A percentile compares a stretch with the other conserved stretches of the same genome.
Evolutionary conservation across 2,113 vertebrate species (phyloP).

Genomic region (Tapirus terrestris): DNA sequence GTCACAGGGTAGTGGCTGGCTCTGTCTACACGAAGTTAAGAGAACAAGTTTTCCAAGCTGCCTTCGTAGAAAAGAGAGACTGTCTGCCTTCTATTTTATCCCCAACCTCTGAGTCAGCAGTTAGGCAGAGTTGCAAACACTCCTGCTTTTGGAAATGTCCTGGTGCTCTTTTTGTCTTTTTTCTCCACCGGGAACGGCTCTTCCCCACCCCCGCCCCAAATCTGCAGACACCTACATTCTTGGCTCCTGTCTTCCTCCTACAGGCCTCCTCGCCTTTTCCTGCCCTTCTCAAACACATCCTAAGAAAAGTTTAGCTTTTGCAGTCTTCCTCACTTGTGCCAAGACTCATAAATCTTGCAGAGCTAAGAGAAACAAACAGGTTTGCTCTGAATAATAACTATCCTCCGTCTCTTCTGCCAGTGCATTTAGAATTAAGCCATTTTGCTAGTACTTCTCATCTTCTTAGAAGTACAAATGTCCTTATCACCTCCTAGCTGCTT

Average conservation of each 20-base stretch:
- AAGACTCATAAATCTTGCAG: conserved; percentile 91
- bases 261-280: conserved; percentile 86
- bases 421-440: conserved; percentile 13
- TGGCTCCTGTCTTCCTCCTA: conserved; percentile 90
- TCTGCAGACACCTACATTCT: conserved; percentile 93
- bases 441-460: conserved; percentile 35
- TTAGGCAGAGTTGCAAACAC: conserved; percentile 75
- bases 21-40: background rate
- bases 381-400: conserved; percentile 86
- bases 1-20: background rate
- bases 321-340: conserved; percentile 78
- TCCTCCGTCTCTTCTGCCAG: background rate
- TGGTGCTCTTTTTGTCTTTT: conserved; percentile 47
- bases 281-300: conserved; percentile 85
- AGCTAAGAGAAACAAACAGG: conserved; percentile 88
- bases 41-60: conserved; percentile 50
- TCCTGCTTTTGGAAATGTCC: conserved; percentile 79
- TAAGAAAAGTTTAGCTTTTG: conserved; percentile 87
- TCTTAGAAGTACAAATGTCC: conserved; percentile 68
- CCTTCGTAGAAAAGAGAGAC: background rate
- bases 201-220: conserved; percentile 68
- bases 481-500: conserved; percentile 47
- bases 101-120: conserved; percentile 69
- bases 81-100: conserved; percentile 18
- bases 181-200: background rate